Conservation (phyloP, 1,140 invertebrate species). For the Formica selysi region DNA sequence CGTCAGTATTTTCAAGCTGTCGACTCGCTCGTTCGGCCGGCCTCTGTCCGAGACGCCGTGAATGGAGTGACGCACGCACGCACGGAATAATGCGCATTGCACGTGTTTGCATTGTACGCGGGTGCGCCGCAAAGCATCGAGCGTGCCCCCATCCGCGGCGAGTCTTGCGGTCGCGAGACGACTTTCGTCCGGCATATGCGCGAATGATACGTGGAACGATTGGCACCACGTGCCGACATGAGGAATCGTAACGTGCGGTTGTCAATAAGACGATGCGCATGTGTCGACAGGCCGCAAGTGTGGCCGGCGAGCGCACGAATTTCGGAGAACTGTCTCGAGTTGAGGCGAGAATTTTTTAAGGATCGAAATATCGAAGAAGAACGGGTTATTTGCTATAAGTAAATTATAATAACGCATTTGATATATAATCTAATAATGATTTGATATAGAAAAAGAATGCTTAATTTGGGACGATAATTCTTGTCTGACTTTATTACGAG, state of each 20-base stretch:
- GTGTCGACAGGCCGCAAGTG: slow-evolving; percentile 15
- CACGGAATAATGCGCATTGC: slow-evolving; percentile 42
- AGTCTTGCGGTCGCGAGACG: slow-evolving; percentile 49
- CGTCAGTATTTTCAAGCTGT: slow-evolving; percentile 30
- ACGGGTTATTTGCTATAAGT: not conserved
- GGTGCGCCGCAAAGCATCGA: slow-evolving; percentile 60
- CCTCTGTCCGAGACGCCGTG: slow-evolving; percentile 43
- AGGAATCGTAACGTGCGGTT: slow-evolving; percentile 28
- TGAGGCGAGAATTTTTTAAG: not conserved
- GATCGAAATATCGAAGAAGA: not conserved
- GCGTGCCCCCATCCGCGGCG: slow-evolving; percentile 30
- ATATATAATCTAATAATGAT: not conserved
- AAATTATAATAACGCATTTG: not conserved
- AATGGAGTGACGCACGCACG: slow-evolving; percentile 21
- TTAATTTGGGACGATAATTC: too few relatives aligned
- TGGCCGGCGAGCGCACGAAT: not conserved
- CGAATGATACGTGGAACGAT: slow-evolving; percentile 29
- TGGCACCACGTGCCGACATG: slow-evolving; percentile 16
- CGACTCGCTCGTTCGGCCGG: not conserved
- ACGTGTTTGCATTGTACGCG: slow-evolving; percentile 43
- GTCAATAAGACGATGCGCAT: slow-evolving; percentile 8
- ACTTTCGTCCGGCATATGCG: slow-evolving; percentile 37
- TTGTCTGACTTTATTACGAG: too few relatives aligned
- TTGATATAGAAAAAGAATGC: too few relatives aligned
- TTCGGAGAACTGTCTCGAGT: not conserved